phyloP scores from a whole-genome alignment of 2,888 invertebrate genomes.

The Drosophila flavopinicola region DNA sequence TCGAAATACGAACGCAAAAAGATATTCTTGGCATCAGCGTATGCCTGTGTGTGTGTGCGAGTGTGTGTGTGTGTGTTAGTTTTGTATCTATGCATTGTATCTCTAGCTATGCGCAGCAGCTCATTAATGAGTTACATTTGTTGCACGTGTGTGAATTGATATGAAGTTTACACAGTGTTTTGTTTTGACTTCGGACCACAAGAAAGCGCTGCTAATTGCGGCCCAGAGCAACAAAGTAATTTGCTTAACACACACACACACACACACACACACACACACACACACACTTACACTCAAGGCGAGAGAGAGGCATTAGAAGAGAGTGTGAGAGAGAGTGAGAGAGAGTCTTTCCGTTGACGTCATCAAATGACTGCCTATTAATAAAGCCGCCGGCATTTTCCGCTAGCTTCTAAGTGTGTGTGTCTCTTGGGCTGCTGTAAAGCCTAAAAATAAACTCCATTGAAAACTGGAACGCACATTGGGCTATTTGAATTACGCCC shows the following conservation, averaged over 20 bases:
- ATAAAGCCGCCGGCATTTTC: constrained; percentile 73
- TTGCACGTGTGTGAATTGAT: constrained; percentile 45
- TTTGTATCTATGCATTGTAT: constrained; percentile 35
- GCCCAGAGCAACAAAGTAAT: constrained; percentile 32
- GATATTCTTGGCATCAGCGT: constrained; percentile 72
- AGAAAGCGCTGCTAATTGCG: constrained; percentile 49
- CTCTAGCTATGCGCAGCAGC: constrained; percentile 41
- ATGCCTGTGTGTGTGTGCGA: constrained; percentile 6
- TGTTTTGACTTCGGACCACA: constrained; percentile 53
- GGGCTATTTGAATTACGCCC: constrained; percentile 44
- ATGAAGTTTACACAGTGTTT: constrained; percentile 67
- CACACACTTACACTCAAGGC: no score
- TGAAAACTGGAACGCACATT: constrained; percentile 74
- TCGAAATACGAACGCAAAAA: constrained; percentile 74
- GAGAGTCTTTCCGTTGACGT: constrained; percentile 59
- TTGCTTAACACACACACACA: constrained; percentile 32
- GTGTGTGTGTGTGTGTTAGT: constrained; percentile 10
- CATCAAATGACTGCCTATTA: constrained; percentile 66
- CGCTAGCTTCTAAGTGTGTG: constrained; percentile 45
- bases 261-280: constrained; percentile 6
- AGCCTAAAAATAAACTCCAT: constrained; percentile 76
- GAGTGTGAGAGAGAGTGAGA: constrained; percentile 1
- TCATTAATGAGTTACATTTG: constrained; percentile 73
- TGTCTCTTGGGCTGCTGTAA: constrained; percentile 28
- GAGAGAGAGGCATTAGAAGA: constrained; percentile 4